phyloP scores from a whole-genome alignment of 2,888 invertebrate genomes.

The Mactromeris polynyma region DNA sequence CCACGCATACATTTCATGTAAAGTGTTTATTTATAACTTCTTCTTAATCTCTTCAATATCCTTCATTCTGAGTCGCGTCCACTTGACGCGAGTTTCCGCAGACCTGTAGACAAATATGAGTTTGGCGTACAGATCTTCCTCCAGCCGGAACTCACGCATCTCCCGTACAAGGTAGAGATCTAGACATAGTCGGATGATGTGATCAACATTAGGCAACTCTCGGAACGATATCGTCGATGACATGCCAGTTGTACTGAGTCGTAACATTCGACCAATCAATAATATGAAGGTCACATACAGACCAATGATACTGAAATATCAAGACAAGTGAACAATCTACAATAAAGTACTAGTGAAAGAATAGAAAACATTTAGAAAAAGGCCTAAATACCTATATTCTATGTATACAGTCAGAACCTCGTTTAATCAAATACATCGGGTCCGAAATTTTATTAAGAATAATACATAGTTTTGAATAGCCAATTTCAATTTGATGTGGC shows the following conservation, averaged over 20 bases:
- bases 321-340: conserved; percentile 20
- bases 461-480: no score
- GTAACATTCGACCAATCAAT: conserved; percentile 95
- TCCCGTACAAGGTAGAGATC: conserved; percentile 94
- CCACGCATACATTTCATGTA: no score
- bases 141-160: conserved; percentile 95
- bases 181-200: conserved; percentile 89
- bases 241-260: conserved; percentile 94
- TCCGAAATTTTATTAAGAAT: no score
- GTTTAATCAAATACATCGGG: no score
- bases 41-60: conserved; percentile 74
- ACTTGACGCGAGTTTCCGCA: conserved; percentile 97
- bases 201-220: conserved; percentile 90
- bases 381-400: no score
- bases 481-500: no score
- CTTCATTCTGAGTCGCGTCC: conserved; percentile 87
- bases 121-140: conserved; percentile 99
- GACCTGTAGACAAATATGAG: conserved; percentile 98
- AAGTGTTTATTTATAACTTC: conserved; percentile 48
- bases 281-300: conserved; percentile 98
- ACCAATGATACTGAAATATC: conserved; percentile 92
- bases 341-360: neutral
- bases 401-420: no score
- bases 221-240: conserved; percentile 92
- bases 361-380: neutral